Evolutionary conservation across 2,888 invertebrate genomes (phyloP), one percentile per base, ranked within the genome.

Genomic region (Kuschelorhynchus macadamiae): DNA sequence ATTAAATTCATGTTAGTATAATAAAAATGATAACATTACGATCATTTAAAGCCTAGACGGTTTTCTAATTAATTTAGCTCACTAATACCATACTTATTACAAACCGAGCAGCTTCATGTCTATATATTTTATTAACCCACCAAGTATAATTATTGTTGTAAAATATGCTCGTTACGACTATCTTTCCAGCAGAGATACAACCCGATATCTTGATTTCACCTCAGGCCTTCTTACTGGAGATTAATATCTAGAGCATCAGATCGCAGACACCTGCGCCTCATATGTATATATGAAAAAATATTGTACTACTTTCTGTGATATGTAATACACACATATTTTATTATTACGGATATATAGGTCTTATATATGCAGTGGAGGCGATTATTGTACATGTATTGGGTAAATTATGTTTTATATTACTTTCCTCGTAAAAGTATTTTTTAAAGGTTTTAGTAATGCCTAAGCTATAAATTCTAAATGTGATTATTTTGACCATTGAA

Each of bases 231-330:
- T 52, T 18, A 55, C 42, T 61, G 39, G 36, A 62, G 62, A 47
- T 55, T 62, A 53, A 52, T 52, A 53, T 63, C 53, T 63, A 47
- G 63, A 63, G 36, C 53, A 63, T 63, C 63, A 47, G 50, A 50
- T 50, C 33, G 41, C 50, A 30, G 49, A 46, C 49, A 63, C 63
- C 63, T 56, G 63, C 63, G 47, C 49, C 46, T 55, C 12, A 33
- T 36, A 30, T 16, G 17, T 14, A 11, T 20, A 20, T 20, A 36
- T 1, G 21, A 36, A 42, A 36, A 57, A 57, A 46, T 32, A 46
- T 7, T 57, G 36, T 57, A 46, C 57, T 47, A 57, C 33, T 46
- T 57, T 57, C 57, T 57, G n/a, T 36, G 47, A 57, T 57, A 57
- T 17, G 56, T 57, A 47, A 57, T 57, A 57, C 46, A 57, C 46